Percentiles rank a stretch among this genome's conserved stretches.
Conservation (phyloP, 2,888 invertebrate genomes). For the Sepiola atlantica region DNA sequence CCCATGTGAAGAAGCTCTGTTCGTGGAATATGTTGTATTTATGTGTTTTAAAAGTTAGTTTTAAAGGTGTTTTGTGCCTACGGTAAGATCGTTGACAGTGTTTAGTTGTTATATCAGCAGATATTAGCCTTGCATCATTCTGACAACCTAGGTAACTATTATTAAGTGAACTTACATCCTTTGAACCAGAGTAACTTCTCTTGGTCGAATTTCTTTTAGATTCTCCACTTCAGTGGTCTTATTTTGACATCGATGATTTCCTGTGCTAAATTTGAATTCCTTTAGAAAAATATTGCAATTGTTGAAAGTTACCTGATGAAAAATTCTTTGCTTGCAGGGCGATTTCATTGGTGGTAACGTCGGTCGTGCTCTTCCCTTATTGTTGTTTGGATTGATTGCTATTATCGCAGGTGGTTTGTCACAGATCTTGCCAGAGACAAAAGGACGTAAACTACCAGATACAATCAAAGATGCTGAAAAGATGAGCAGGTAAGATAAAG, state of each 20-base stretch:
- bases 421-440: background rate
- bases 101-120: too few species aligned
- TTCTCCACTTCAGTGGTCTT: background rate
- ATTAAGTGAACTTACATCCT: too few species aligned
- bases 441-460: constrained; percentile 41
- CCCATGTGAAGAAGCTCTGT: too few species aligned
- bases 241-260: background rate
- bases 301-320: background rate
- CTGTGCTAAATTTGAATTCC: background rate
- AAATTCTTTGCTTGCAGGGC: background rate
- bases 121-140: too few species aligned
- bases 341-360: constrained; percentile 32
- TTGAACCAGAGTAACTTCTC: too few species aligned
- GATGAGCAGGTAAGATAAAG: background rate
- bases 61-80: too few species aligned
- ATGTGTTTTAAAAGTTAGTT: too few species aligned
- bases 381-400: background rate
- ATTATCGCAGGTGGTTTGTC: background rate
- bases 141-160: too few species aligned
- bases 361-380: background rate
- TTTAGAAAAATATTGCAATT: background rate
- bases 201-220: background rate
- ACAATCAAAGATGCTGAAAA: constrained; percentile 37
- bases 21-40: too few species aligned
- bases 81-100: too few species aligned